phyloP scores from a whole-genome alignment of 1,140 invertebrate species.

The Paraescarpia echinospica region DNA sequence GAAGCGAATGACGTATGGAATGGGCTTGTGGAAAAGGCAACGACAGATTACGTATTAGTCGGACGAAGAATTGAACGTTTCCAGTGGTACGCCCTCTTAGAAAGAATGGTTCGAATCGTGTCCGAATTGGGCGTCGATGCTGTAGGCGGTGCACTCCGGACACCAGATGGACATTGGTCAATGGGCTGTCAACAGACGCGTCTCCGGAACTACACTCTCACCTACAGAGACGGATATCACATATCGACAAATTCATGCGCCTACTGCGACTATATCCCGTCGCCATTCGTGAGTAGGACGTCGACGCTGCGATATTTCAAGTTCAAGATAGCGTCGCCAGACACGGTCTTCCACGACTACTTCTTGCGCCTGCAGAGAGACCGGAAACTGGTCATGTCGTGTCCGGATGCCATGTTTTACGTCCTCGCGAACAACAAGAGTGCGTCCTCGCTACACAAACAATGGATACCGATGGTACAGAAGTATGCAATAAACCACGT shows the following conservation, averaged over 20 bases:
- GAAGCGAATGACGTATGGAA: not conserved
- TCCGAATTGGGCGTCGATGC: not conserved
- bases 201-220: not conserved
- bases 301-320: not conserved
- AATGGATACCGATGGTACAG: not conserved
- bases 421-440: not conserved
- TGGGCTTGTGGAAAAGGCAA: not conserved
- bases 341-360: not conserved
- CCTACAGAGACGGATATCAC: not conserved
- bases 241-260: not conserved
- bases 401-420: not conserved
- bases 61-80: not conserved
- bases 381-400: not conserved
- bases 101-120: not conserved
- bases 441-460: not conserved
- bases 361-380: not conserved
- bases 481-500: not conserved
- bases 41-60: not conserved
- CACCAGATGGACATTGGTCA: not conserved
- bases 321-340: not conserved
- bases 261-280: not conserved
- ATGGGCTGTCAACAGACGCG: not conserved
- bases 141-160: not conserved
- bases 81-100: not conserved
- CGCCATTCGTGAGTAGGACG: not conserved